Base-by-base conservation (phyloP, 1,140 invertebrate species). In the Lordiphosa collinella region DNA sequence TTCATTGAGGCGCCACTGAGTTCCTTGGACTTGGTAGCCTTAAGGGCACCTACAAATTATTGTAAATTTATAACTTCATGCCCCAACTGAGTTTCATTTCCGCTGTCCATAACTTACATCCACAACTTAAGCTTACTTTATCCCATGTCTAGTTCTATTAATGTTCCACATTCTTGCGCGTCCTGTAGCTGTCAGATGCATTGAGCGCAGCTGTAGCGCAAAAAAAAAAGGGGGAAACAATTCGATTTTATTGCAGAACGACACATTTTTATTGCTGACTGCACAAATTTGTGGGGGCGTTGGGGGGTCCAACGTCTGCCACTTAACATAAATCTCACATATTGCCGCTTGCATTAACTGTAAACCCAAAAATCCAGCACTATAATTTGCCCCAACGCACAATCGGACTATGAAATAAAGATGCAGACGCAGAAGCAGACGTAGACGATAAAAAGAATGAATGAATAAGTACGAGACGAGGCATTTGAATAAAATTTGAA, bases 271-370 rank as follows among this genome's bases (percentile, higher is more conserved):
- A 74, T 74, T 64, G 71, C 53, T 47, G 25, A 41, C 53, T 71
- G 48, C 43, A 40, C 22, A 48, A 13, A 6, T 8, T 7, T 29
- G 25, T 29, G 1, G 7, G 25, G 7, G 25, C 2, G 6, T 1
- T 4, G 31, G 29, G 25, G 25, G 25, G 31, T 60, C 55, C 59
- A 55, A 41, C 37, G 58, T 68, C 52, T 74, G 63, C 37, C 72
- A 71, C 66, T 76, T 71, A 71, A 66, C 66, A 78, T 76, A 76
- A 78, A 78, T 78, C 73, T 54, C 52, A 22, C 44, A 59, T 13
- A 70, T 53, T 56, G 43, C 57, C 48, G 43, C 31, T 61, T 69
- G 47, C 52, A 35, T 16, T 35, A 14, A 5, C 43, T n/a, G 34
- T 32, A 41, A 51, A 63, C 14, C 41, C 22, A 50, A 38, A 47